Percentiles rank a stretch among this genome's conserved stretches.
Evolutionary conservation across 1,140 invertebrate species (phyloP).

Genomic region (Drosophila azteca): DNA sequence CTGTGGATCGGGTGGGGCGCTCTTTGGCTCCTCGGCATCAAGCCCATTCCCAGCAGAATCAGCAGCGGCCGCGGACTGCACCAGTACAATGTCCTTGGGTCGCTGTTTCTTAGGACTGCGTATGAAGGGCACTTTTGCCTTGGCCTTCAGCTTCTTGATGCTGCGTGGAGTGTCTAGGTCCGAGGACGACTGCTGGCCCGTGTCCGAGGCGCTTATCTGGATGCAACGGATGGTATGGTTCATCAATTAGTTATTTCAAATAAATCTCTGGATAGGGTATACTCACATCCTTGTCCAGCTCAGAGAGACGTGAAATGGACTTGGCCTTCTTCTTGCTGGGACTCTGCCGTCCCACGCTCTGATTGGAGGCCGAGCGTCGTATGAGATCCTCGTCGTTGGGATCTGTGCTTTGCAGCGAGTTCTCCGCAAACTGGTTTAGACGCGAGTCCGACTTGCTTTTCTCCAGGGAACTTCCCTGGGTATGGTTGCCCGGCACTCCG

Average conservation of each 20-base stretch:
- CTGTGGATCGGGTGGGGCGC: conserved; percentile 62
- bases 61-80: conserved; percentile 9
- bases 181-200: conserved; percentile 76
- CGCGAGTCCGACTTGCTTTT: conserved; percentile 88
- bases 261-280: background rate
- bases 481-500: conserved; percentile 5
- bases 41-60: conserved; percentile 23
- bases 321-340: conserved; percentile 85
- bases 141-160: conserved; percentile 79
- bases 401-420: conserved; percentile 54
- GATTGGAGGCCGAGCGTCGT: conserved; percentile 83
- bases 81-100: conserved; percentile 67
- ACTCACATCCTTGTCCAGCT: conserved; percentile 84
- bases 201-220: conserved; percentile 75
- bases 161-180: conserved; percentile 78
- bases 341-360: conserved; percentile 84
- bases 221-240: background rate
- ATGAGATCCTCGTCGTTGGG: conserved; percentile 84
- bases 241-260: background rate
- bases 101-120: conserved; percentile 74
- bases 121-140: conserved; percentile 71
- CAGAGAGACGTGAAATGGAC: conserved; percentile 85
- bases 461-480: conserved; percentile 83
- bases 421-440: conserved; percentile 84
- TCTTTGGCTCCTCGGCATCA: conserved; percentile 58